phyloP scores from a whole-genome alignment of 2,888 invertebrate genomes.

The Isotomurus palustris region DNA sequence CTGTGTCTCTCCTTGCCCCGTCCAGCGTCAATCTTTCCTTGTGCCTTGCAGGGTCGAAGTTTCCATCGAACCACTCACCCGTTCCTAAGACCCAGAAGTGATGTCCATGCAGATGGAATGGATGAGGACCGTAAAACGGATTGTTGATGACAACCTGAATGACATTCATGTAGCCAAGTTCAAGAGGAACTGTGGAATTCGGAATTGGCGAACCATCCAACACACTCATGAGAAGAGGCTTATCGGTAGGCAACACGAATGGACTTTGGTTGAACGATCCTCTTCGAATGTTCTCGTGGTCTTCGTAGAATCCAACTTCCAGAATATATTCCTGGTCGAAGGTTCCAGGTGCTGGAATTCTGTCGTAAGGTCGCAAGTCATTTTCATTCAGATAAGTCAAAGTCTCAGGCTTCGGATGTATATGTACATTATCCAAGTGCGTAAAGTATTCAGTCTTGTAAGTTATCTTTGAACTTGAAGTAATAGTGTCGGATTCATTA shows the following conservation, averaged over 20 bases:
- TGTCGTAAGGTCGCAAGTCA: conserved; percentile 20
- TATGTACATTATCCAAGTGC: no score
- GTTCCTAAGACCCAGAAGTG: conserved; percentile 35
- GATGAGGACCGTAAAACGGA: conserved; percentile 25
- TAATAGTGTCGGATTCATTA: no score
- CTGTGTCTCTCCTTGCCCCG: conserved; percentile 30
- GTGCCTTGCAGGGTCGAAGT: conserved; percentile 14
- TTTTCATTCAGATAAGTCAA: conserved; percentile 16
- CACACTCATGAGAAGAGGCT: conserved; percentile 26
- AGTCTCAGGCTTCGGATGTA: neutral
- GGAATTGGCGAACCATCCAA: conserved; percentile 12
- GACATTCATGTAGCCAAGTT: conserved; percentile 19
- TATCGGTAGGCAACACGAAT: conserved; percentile 10
- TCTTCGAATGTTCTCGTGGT: conserved; percentile 17
- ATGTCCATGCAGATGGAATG: conserved; percentile 42
- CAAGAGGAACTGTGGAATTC: neutral
- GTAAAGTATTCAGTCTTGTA: no score
- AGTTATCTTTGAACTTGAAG: no score
- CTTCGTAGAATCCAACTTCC: conserved; percentile 13
- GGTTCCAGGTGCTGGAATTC: conserved; percentile 20
- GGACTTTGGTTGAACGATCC: conserved; percentile 27
- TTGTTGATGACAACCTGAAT: conserved; percentile 37
- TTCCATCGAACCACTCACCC: conserved; percentile 19
- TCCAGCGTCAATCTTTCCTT: conserved; percentile 1
- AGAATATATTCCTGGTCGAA: conserved; percentile 26